Conservation (phyloP, 1,140 invertebrate species). For the Octopus sinensis region DNA sequence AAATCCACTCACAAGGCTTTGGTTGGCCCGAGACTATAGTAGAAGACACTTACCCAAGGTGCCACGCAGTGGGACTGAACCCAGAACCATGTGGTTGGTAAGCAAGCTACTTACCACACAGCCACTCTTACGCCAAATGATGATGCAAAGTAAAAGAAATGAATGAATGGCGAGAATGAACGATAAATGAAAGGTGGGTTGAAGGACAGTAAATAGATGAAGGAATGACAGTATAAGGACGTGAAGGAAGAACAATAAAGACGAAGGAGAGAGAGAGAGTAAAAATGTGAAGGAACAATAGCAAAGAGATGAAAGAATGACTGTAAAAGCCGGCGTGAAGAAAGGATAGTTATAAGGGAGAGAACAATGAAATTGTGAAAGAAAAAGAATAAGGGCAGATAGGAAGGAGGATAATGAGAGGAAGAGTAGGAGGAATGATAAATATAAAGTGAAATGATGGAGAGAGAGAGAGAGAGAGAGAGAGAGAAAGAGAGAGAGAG, state of each 20-base stretch:
- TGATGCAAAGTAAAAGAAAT: no score
- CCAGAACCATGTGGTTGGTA: no score
- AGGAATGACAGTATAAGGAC: not conserved
- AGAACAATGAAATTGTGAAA: not conserved
- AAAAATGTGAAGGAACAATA: not conserved
- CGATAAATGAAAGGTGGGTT: no score
- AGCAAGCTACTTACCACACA: no score
- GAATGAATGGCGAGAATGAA: no score
- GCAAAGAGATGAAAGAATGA: not conserved
- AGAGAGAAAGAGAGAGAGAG: not conserved
- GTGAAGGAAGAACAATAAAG: not conserved
- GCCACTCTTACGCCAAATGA: no score
- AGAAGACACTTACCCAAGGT: no score
- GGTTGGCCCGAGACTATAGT: no score
- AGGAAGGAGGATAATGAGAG: conserved; percentile 1
- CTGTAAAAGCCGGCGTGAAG: not conserved
- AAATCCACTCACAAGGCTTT: no score
- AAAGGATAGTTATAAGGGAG: not conserved
- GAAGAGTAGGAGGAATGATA: not conserved
- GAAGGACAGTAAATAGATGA: not conserved
- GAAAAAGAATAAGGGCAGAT: not conserved
- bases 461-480: not conserved
- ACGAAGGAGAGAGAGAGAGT: not conserved
- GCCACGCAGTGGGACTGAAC: no score
- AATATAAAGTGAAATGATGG: conserved; percentile 21